These are phyloP conservation scores for Plagodis pulveraria DNA, from an alignment of 2,888 invertebrate genomes.

Conservation along the genomic window DNA sequence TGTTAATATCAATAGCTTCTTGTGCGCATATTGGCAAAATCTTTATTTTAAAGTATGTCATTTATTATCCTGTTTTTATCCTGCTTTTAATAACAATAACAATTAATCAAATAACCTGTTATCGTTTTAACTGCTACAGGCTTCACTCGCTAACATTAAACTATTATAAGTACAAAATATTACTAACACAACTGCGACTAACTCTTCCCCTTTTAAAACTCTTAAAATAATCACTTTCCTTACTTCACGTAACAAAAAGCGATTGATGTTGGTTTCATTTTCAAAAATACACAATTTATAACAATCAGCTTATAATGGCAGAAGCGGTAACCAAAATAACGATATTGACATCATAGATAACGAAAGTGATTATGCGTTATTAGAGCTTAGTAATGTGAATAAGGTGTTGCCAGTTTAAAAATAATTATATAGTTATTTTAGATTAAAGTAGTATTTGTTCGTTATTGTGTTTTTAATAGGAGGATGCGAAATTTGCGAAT, in stretches of 20 bases:
- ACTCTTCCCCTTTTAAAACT: slow-evolving; percentile 19
- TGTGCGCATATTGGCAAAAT: background rate
- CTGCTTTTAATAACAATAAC: slow-evolving; percentile 3
- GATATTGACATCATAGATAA: slow-evolving; percentile 36
- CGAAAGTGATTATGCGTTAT: slow-evolving; percentile 64
- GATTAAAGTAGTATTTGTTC: slow-evolving; percentile 9
- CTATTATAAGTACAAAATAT: slow-evolving; percentile 6
- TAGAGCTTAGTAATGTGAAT: slow-evolving; percentile 24
- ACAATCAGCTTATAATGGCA: slow-evolving; percentile 13
- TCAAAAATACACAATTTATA: slow-evolving; percentile 54
- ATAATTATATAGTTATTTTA: slow-evolving; percentile 11
- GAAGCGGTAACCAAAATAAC: slow-evolving; percentile 14
- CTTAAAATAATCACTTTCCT: slow-evolving; percentile 70
- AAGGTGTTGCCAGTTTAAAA: slow-evolving; percentile 30
- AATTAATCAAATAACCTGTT: slow-evolving; percentile 12
- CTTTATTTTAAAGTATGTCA: background rate
- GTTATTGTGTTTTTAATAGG: slow-evolving; percentile 10
- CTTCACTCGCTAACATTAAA: slow-evolving; percentile 18
- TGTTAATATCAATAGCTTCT: slow-evolving; percentile 15
- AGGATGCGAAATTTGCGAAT: background rate
- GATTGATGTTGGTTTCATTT: slow-evolving; percentile 64
- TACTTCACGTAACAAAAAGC: slow-evolving; percentile 37
- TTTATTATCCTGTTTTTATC: background rate
- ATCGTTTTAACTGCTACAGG: slow-evolving; percentile 14
- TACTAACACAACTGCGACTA: slow-evolving; percentile 11